A percentile compares a stretch with the other conserved stretches of the same genome.
Conservation (phyloP, 2,888 invertebrate species). For the Caenorhabditis japonica region DNA sequence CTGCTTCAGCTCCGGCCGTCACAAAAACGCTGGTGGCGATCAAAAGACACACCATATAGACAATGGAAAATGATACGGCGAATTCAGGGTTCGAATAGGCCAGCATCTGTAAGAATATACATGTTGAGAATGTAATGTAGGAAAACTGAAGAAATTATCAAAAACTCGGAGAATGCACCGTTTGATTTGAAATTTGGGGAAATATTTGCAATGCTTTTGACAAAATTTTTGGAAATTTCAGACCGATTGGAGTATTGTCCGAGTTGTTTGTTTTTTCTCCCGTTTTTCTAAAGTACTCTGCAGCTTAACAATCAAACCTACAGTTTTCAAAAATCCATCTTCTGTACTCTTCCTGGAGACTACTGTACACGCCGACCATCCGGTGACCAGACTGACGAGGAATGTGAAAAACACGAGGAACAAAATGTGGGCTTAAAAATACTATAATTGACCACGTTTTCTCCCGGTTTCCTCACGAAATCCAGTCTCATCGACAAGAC, state of each 20-base stretch:
- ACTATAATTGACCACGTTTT: neutral
- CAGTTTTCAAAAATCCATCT: slow-evolving; percentile 39
- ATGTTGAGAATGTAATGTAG: no score
- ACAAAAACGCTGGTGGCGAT: slow-evolving; percentile 38
- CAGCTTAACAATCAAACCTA: neutral
- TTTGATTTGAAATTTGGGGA: no score
- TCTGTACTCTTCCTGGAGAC: slow-evolving; percentile 26
- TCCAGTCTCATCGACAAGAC: slow-evolving; percentile 49
- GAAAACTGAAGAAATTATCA: no score
- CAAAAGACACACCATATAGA: slow-evolving; percentile 36
- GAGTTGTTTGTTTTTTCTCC: no score
- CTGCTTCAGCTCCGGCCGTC: slow-evolving; percentile 46
- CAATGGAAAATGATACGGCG: slow-evolving; percentile 34
- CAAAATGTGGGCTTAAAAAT: slow-evolving; percentile 40
- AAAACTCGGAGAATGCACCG: no score
- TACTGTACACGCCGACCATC: slow-evolving; percentile 49
- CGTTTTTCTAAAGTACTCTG: no score
- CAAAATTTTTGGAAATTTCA: no score
- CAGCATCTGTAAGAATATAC: slow-evolving; percentile 41
- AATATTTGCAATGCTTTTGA: no score
- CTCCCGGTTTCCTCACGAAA: slow-evolving; percentile 16
- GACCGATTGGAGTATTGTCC: no score
- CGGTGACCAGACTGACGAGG: slow-evolving; percentile 40
- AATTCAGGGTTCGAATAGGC: slow-evolving; percentile 39
- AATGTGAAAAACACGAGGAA: slow-evolving; percentile 40